phyloP scores from a whole-genome alignment of 2,888 invertebrate species.

The Sinohyriopsis cumingii region DNA sequence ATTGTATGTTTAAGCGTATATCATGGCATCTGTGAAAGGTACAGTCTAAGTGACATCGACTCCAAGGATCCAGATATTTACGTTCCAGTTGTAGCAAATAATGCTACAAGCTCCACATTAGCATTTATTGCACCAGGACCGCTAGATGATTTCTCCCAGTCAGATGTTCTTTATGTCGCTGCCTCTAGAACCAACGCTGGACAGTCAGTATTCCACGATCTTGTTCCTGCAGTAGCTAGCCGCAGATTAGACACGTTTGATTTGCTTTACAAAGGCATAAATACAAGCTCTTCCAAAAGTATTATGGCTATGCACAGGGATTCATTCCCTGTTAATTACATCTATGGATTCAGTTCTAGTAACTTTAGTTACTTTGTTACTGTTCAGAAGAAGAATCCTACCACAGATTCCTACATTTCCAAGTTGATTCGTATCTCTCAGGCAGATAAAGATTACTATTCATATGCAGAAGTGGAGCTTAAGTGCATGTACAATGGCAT shows the following conservation, averaged over 20 bases:
- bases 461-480: constrained; percentile 97
- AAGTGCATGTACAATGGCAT: constrained; percentile 81
- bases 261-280: constrained; percentile 85
- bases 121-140: constrained; percentile 97
- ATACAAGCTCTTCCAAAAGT: constrained; percentile 18
- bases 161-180: constrained; percentile 90
- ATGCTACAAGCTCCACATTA: constrained; percentile 93
- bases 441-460: constrained; percentile 95
- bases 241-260: constrained; percentile 90
- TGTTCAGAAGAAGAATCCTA: constrained; percentile 85
- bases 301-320: constrained; percentile 90
- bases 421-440: too few species aligned
- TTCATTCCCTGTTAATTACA: constrained; percentile 93
- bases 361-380: constrained; percentile 97
- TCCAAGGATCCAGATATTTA: constrained; percentile 71
- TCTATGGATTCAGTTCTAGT: constrained; percentile 96
- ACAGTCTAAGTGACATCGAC: constrained; percentile 90
- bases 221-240: constrained; percentile 93
- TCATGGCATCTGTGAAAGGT: constrained; percentile 92
- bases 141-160: constrained; percentile 14
- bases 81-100: constrained; percentile 92
- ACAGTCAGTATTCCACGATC: constrained; percentile 72
- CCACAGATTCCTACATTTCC: constrained; percentile 81
- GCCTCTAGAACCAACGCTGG: constrained; percentile 81
- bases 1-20: constrained; percentile 93